Base-by-base conservation (phyloP, 2,888 invertebrate genomes). In the Cynaeus angustus region DNA sequence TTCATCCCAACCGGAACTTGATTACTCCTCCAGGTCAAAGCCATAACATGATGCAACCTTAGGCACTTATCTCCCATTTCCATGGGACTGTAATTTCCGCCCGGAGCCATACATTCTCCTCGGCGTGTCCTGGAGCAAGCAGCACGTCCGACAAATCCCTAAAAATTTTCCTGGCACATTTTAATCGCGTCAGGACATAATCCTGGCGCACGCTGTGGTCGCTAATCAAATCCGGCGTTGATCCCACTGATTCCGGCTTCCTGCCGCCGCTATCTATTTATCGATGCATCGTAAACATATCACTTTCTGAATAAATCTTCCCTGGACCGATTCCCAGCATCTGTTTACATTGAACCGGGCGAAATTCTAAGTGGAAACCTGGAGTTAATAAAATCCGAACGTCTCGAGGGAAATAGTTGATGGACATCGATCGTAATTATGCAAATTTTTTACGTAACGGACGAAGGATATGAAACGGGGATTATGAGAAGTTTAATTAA, bases 401-500 rank as follows among this genome's bases (percentile, higher is more conserved):
- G 48, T 53, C 52, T 64, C 58, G 21, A 41, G 48, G 58, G 56
- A 50, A 64, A 50, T 68, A 28, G 28, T 14, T 56, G 64, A 64
- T 64, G 48, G 64, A 56, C 58, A 64, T 64, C 68, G 64, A 56
- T 68, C 68, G 69, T 65, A 65, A 68, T 62, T 71, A 72, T 70
- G 67, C 65, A 68, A 68, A 61, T 70, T 65, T 70, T 70, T 67
- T 70, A 62, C 56, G 62, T 59, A 64, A 70, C 48, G 53, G 61
- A 56, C 46, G 64, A 67, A 71, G 70, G 71, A 71, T 68, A 55
- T 50, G 38, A 41, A 28, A 38, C 50, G 48, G 45, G 45, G 65
- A 66, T 71, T 70, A 72, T 66, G 66, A 70, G 59, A 59, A 52
- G 62, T 55, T 68, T 74, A 74, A 74, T 74, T 74, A 74, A 74